Percentiles rank a stretch among this genome's conserved stretches.
Evolutionary conservation across 2,113 vertebrate genomes (phyloP).

Genomic region (Dolichotis patagonum): DNA sequence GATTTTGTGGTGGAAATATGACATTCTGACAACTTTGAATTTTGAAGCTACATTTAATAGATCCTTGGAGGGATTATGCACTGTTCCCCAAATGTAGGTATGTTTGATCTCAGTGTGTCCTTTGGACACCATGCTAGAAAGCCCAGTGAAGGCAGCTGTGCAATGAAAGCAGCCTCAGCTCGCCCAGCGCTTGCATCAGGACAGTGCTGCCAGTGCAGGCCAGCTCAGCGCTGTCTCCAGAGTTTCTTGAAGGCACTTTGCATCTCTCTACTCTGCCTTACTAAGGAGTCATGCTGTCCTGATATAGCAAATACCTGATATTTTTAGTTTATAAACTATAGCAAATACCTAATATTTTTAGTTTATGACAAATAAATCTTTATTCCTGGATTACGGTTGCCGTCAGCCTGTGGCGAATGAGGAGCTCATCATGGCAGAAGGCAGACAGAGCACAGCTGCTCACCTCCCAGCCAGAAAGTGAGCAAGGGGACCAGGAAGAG

Average conservation of each 20-base stretch:
- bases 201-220: too few species aligned
- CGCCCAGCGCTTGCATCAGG: too few species aligned
- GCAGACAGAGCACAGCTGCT: background rate
- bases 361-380: background rate
- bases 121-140: background rate
- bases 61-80: background rate
- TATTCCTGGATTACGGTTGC: background rate
- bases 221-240: background rate
- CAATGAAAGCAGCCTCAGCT: background rate
- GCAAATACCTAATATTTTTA: background rate
- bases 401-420: too few species aligned
- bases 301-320: background rate
- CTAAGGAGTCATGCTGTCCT: background rate
- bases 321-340: background rate
- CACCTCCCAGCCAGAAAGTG: background rate
- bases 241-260: background rate
- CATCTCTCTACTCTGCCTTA: background rate
- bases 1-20: background rate
- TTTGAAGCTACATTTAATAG: background rate
- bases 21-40: background rate
- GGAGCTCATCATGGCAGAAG: background rate
- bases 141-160: background rate
- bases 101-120: background rate
- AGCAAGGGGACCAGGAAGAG: background rate
- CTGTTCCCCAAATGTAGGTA: background rate